phyloP scores from a whole-genome alignment of 2,888 invertebrate species.

The Stictocephala bisonia region DNA sequence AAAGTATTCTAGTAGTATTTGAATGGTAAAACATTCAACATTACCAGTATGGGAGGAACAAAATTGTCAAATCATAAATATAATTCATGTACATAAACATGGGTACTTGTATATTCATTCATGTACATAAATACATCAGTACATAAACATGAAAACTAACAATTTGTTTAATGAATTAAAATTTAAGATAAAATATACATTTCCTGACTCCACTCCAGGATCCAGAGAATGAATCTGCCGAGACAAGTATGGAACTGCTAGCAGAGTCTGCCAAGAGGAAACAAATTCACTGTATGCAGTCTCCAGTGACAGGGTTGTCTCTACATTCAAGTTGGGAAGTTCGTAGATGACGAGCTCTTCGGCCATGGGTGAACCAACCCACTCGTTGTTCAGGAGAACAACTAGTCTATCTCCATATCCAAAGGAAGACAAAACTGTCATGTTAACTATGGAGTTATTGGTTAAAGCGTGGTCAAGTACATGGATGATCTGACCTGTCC shows the following conservation, averaged over 20 bases:
- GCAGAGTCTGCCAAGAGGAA: not conserved
- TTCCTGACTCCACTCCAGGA: too few relatives aligned
- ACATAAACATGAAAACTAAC: too few relatives aligned
- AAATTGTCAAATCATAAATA: too few relatives aligned
- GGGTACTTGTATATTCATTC: too few relatives aligned
- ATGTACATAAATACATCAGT: too few relatives aligned
- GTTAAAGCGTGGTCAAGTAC: slow-evolving; percentile 31
- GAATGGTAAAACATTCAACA: too few relatives aligned
- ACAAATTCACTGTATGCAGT: slow-evolving; percentile 4
- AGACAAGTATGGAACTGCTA: slow-evolving; percentile 18
- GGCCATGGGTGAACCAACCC: not conserved
- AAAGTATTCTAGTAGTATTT: too few relatives aligned
- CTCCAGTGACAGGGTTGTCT: not conserved
- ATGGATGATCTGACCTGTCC: slow-evolving; percentile 34
- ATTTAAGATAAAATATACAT: too few relatives aligned
- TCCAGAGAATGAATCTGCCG: slow-evolving; percentile 22
- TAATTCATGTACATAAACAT: too few relatives aligned
- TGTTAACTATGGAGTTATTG: slow-evolving; percentile 23
- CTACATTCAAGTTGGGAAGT: slow-evolving; percentile 10
- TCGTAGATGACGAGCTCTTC: not conserved
- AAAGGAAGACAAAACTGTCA: not conserved
- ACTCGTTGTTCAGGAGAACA: slow-evolving; percentile 7
- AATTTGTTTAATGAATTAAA: too few relatives aligned
- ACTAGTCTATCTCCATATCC: not conserved
- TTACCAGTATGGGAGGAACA: too few relatives aligned